Conservation (phyloP, 2,113 vertebrate genomes). For the Microcebus lehilahytsara region DNA sequence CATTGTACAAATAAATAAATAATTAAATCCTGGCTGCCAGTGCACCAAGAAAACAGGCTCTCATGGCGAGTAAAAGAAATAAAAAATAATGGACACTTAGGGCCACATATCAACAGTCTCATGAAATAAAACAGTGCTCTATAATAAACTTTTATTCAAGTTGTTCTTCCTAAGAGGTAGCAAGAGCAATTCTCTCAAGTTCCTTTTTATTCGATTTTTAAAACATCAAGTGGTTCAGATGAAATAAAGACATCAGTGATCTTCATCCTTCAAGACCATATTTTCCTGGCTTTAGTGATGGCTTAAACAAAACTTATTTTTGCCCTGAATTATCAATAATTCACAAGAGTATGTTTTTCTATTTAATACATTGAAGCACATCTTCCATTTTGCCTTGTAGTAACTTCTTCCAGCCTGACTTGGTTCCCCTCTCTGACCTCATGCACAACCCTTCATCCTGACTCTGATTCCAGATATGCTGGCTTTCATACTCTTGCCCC, state of each 20-base stretch:
- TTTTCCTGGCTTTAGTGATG: conserved; percentile 33
- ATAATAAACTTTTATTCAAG: conserved; percentile 13
- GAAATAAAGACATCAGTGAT: neutral
- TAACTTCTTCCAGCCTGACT: neutral
- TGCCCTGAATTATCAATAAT: neutral
- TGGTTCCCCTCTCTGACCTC: neutral
- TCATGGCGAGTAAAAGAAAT: neutral
- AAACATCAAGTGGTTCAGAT: conserved; percentile 25
- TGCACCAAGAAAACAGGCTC: neutral
- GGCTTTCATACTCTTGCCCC: neutral
- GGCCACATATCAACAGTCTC: neutral
- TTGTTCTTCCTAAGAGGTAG: neutral
- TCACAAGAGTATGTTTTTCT: neutral
- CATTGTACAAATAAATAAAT: neutral
- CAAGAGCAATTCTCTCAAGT: conserved; percentile 48
- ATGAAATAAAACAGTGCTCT: neutral
- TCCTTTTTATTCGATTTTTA: conserved; percentile 42
- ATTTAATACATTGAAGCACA: neutral
- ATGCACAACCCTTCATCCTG: neutral
- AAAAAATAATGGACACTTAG: conserved; percentile 8
- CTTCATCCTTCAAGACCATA: neutral
- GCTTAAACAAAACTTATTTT: conserved; percentile 27
- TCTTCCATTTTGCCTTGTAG: neutral
- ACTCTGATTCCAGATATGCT: neutral
- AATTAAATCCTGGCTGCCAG: neutral